These are phyloP conservation scores for Amblyopsis rosae DNA, from an alignment of 2,113 vertebrate species.

Conservation along the genomic window DNA sequence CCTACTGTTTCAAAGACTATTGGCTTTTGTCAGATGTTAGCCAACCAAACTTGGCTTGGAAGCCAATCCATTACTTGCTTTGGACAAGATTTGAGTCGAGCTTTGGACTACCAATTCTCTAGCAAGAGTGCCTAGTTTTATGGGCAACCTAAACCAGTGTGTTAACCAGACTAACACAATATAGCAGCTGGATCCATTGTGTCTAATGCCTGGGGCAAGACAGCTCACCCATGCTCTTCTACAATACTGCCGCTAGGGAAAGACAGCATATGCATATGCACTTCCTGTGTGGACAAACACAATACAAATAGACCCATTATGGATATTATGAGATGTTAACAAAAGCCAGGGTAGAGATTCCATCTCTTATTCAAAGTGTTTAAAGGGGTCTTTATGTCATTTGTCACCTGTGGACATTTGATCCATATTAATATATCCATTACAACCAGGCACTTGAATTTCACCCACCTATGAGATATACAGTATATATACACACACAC, in stretches of 20 bases:
- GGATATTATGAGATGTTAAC: conserved; percentile 50
- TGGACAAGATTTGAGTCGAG: conserved; percentile 29
- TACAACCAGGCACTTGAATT: conserved; percentile 79
- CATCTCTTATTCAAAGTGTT: conserved; percentile 3
- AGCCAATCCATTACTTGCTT: conserved; percentile 20
- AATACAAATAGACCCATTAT: conserved; percentile 39
- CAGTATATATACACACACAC: too few species aligned
- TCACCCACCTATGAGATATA: conserved; percentile 57
- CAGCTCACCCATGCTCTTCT: conserved; percentile 35
- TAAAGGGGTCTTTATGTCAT: conserved; percentile 40
- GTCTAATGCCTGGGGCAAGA: conserved; percentile 36
- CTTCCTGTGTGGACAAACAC: conserved; percentile 29
- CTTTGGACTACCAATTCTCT: neutral
- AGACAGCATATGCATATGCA: conserved; percentile 58
- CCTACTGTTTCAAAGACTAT: conserved; percentile 3
- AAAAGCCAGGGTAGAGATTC: conserved; percentile 47
- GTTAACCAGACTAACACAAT: conserved; percentile 36
- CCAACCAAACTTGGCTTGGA: conserved; percentile 32
- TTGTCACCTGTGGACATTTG: conserved; percentile 20
- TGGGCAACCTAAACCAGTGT: conserved; percentile 8
- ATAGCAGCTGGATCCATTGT: conserved; percentile 65
- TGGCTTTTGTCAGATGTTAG: neutral
- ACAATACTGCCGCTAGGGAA: conserved; percentile 32
- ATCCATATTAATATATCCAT: conserved; percentile 24
- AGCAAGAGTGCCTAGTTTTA: neutral